These are phyloP conservation scores for Scrobipalpa atriplicella DNA, from an alignment of 2,888 invertebrate genomes.

Conservation along the genomic window DNA sequence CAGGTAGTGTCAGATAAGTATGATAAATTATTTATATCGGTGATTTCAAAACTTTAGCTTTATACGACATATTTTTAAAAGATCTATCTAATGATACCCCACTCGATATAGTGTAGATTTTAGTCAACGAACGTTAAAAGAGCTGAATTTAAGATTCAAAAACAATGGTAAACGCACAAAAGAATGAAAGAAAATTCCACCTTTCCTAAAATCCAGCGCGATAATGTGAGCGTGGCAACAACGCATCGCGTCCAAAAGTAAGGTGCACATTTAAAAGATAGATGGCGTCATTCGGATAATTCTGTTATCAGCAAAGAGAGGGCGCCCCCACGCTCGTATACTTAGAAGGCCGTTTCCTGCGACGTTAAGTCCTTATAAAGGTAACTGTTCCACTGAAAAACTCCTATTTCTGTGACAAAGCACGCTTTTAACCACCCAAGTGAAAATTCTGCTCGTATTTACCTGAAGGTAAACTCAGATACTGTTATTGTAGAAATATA, in stretches of 20 bases:
- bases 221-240: slow-evolving; percentile 37
- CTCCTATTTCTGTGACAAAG: slow-evolving; percentile 75
- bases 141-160: neutral
- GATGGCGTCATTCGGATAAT: slow-evolving; percentile 86
- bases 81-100: no score
- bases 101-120: no score
- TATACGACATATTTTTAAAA: no score
- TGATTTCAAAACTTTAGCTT: no score
- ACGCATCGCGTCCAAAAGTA: slow-evolving; percentile 62
- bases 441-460: slow-evolving; percentile 67
- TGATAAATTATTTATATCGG: no score
- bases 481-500: slow-evolving; percentile 49
- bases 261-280: slow-evolving; percentile 85
- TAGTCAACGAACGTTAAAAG: no score
- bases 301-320: slow-evolving; percentile 84
- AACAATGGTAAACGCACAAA: neutral
- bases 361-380: slow-evolving; percentile 78
- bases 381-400: slow-evolving; percentile 77
- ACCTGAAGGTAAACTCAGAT: slow-evolving; percentile 51
- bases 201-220: slow-evolving; percentile 29
- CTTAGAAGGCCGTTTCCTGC: slow-evolving; percentile 76
- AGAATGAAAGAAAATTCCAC: slow-evolving; percentile 26
- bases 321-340: slow-evolving; percentile 75
- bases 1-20: no score
- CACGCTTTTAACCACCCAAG: slow-evolving; percentile 68